Evolutionary conservation across 1,140 invertebrate species (phyloP), one percentile per base, ranked within the genome.

Genomic region (Tetraneura akinire): DNA sequence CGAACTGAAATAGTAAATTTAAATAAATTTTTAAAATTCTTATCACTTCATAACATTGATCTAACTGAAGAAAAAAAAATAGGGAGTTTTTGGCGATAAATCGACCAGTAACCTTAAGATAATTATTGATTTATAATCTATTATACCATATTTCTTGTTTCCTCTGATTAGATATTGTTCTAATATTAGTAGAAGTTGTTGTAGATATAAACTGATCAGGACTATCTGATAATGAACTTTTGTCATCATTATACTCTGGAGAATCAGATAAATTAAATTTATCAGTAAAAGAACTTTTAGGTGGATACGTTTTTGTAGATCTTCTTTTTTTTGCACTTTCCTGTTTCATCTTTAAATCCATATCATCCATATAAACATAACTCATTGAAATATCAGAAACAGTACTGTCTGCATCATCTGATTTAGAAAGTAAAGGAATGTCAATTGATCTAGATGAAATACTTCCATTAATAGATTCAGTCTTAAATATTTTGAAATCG

Each of bases 281-380:
- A 57, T 71, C 29, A 29, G 10, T 21, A 42, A 29, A 5, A 26
- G 37, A 60, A 74, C 16, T 53, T 81, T 71, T 78, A 13, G 74
- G 55, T 26, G 55, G 74, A 26, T 62, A 78, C 1, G 74, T 78
- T 78, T 78, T 78, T 26, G 37, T 60, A 14, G 55, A 26, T 82
- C 86, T 89, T 42, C 86, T 87, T 51, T 86, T 85, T 83, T 86
- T 71, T 49, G 6, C 18, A 29, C 9, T 71, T 51, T n/a, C 68
- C 3, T 14, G 45, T 49, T 29, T 87, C 29, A 86, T 84, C 84
- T 85, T 87, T 10, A 86, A 85, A 82, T 88, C 86, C 64, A 86
- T 87, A 83, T 87, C 88, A 82, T 88, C 89, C 49, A 86, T 84
- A 87, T 88, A 83, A 74, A 86, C 87, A 71, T 80, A 76, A 0